phyloP scores from a whole-genome alignment of 2,113 vertebrate genomes.

The Paralichthys olivaceus region DNA sequence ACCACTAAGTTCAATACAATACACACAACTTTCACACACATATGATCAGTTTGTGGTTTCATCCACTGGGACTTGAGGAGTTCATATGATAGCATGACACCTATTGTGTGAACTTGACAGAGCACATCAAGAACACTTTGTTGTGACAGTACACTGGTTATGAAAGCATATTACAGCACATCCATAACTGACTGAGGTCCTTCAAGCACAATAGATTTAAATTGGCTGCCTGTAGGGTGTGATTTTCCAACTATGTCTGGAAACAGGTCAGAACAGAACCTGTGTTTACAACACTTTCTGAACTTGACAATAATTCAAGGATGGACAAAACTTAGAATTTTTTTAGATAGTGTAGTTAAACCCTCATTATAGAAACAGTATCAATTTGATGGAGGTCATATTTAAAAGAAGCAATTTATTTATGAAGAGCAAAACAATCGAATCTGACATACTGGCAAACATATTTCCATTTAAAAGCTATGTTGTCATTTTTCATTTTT shows the following conservation, averaged over 20 bases:
- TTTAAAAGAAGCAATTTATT: not conserved
- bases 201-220: slow-evolving; percentile 64
- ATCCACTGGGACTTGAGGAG: slow-evolving; percentile 23
- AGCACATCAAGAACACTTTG: slow-evolving; percentile 64
- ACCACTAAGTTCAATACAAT: not conserved
- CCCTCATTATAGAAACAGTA: not conserved
- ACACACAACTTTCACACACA: not conserved
- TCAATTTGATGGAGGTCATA: not conserved
- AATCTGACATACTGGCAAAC: no score
- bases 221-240: slow-evolving; percentile 34
- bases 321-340: not conserved
- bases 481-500: no score
- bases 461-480: no score
- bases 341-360: slow-evolving; percentile 10
- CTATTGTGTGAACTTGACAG: slow-evolving; percentile 50
- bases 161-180: slow-evolving; percentile 39
- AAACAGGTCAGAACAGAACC: slow-evolving; percentile 17
- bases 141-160: slow-evolving; percentile 41
- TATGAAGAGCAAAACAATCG: not conserved
- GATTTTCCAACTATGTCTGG: slow-evolving; percentile 30
- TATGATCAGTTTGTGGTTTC: slow-evolving; percentile 20
- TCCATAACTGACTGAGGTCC: slow-evolving; percentile 60
- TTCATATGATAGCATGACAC: slow-evolving; percentile 44
- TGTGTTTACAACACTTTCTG: slow-evolving; percentile 18
- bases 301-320: slow-evolving; percentile 8